These are phyloP conservation scores for Leucosticte australis DNA, from an alignment of 2,113 vertebrate genomes.

Conservation along the genomic window DNA sequence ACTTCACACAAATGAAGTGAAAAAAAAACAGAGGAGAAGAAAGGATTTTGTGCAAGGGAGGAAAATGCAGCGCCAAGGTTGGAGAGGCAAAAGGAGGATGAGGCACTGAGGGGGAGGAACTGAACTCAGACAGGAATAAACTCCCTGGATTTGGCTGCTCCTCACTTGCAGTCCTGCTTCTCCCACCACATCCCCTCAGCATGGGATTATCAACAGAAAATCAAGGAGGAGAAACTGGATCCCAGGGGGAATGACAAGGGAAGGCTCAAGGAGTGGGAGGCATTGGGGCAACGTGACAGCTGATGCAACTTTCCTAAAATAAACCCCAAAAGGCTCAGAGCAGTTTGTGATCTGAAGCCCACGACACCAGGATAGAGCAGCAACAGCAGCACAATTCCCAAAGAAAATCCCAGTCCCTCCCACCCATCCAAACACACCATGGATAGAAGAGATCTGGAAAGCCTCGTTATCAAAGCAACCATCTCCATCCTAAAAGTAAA, in stretches of 20 bases:
- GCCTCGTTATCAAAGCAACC: neutral
- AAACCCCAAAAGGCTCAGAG: neutral
- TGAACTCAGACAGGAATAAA: neutral
- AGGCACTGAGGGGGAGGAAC: neutral
- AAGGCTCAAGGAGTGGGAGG: neutral
- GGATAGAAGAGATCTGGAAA: neutral
- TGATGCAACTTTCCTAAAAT: neutral
- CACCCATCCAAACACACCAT: neutral
- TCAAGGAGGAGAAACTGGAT: neutral
- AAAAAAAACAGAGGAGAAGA: neutral
- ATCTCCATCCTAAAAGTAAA: neutral
- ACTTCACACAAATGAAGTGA: neutral
- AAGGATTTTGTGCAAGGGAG: neutral
- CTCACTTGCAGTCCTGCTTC: neutral
- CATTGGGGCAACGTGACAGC: neutral
- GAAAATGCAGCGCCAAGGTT: neutral
- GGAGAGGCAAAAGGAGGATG: neutral
- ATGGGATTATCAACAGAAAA: neutral
- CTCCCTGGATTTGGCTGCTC: neutral
- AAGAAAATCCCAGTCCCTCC: rapidly evolving
- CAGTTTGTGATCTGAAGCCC: neutral
- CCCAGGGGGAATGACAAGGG: neutral
- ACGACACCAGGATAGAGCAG: rapidly evolving
- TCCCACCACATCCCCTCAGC: neutral
- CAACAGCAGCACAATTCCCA: neutral